These are phyloP conservation scores for Sarcophaga bullata DNA, from an alignment of 1,140 invertebrate species.

Conservation along the genomic window DNA sequence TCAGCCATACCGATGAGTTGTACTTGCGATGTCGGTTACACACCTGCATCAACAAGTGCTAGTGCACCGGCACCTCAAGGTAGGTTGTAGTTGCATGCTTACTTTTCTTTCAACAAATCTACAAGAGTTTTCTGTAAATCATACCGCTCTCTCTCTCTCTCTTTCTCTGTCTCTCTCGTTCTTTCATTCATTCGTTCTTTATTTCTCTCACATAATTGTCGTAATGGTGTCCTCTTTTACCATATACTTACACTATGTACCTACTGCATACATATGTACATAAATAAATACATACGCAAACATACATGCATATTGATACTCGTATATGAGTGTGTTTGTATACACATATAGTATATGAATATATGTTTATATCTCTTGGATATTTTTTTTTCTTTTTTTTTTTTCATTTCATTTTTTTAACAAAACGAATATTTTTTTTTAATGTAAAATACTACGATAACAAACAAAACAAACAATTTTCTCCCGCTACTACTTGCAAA, in stretches of 20 bases:
- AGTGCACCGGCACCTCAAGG: slow-evolving; percentile 57
- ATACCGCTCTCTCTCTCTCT: background rate
- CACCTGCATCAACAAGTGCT: slow-evolving; percentile 43
- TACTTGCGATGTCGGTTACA: slow-evolving; percentile 58
- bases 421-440: too few relatives aligned
- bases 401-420: slow-evolving; percentile 16
- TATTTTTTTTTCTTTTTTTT: slow-evolving; percentile 8
- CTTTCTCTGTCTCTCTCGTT: background rate
- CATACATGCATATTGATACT: background rate
- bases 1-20: slow-evolving; percentile 62
- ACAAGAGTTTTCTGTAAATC: background rate
- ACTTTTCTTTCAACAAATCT: slow-evolving; percentile 9
- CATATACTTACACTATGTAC: too few relatives aligned
- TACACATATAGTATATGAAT: background rate
- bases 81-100: slow-evolving; percentile 65
- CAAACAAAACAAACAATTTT: background rate
- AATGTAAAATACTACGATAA: background rate
- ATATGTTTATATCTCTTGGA: slow-evolving; percentile 27
- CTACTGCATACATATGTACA: too few relatives aligned
- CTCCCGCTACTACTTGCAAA: too few relatives aligned
- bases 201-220: slow-evolving; percentile 27
- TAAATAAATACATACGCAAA: background rate
- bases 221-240: slow-evolving; percentile 26
- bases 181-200: background rate
- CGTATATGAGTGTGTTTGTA: background rate